Evolutionary conservation across 2,797 vertebrate genomes (phyloP).

Genomic region (Miichthys miiuy): DNA sequence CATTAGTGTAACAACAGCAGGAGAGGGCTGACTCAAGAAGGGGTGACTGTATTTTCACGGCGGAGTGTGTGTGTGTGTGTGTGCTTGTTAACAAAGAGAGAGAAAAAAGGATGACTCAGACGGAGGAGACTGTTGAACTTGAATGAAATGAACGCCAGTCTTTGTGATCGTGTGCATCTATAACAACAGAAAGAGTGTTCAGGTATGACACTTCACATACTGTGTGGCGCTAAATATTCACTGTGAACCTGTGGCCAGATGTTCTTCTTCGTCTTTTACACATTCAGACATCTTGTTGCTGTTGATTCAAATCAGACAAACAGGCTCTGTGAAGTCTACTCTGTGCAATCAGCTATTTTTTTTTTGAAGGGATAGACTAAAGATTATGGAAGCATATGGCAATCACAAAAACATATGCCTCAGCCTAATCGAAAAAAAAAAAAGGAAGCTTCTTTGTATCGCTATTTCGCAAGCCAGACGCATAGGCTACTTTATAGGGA

Average conservation of each 20-base stretch:
- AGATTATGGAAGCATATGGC: neutral
- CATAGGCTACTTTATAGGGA: no score
- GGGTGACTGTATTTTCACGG: conserved; percentile 41
- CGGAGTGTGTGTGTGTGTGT: neutral
- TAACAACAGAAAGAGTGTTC: conserved; percentile 2
- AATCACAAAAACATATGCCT: neutral
- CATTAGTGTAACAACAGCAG: conserved; percentile 47
- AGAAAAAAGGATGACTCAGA: conserved; percentile 59
- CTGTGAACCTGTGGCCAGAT: neutral
- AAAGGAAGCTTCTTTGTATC: no score
- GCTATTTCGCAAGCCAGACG: no score
- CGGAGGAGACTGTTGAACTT: conserved; percentile 16
- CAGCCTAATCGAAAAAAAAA: neutral
- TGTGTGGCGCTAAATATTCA: neutral
- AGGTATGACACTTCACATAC: neutral
- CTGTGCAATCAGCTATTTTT: no score
- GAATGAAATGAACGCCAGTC: neutral
- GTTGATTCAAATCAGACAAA: no score
- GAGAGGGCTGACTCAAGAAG: conserved; percentile 59
- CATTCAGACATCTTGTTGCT: no score
- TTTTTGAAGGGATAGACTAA: no score
- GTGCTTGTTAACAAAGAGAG: conserved; percentile 19
- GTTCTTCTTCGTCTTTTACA: no score
- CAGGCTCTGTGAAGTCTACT: no score
- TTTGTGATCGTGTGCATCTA: neutral